These are phyloP conservation scores for Halcyon smyrnensis DNA, from an alignment of 2,797 vertebrate species.

Conservation along the genomic window DNA sequence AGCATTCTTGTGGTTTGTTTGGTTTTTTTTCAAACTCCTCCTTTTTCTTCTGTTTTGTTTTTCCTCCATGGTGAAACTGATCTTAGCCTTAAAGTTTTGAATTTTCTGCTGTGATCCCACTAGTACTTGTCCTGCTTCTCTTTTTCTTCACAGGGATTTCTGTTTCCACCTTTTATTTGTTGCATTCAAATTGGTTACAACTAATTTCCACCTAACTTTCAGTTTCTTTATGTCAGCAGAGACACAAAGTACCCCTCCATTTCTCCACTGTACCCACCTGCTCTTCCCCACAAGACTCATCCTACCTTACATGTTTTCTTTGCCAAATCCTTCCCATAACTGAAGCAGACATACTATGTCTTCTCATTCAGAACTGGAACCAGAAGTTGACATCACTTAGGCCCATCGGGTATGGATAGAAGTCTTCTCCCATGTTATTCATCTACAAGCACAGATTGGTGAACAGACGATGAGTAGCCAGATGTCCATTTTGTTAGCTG, in stretches of 20 bases:
- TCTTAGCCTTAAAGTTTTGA: background rate
- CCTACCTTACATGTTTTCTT: background rate
- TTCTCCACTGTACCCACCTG: background rate
- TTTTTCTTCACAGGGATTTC: background rate
- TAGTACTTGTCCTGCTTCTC: background rate
- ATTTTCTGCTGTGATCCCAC: background rate
- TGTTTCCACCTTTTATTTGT: background rate
- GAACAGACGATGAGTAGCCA: background rate
- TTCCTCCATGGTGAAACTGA: background rate
- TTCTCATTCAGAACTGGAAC: background rate
- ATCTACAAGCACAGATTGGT: background rate
- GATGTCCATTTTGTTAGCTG: background rate
- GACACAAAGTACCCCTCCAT: background rate
- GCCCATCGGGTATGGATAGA: background rate
- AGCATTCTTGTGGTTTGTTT: background rate
- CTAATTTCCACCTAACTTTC: background rate
- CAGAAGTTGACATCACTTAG: too few relatives aligned
- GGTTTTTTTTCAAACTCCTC: too few relatives aligned
- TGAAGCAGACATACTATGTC: background rate
- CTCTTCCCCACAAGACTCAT: background rate
- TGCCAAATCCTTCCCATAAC: background rate
- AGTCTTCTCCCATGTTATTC: background rate
- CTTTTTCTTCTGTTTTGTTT: background rate
- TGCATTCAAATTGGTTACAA: background rate
- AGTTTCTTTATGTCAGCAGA: background rate